Conservation (phyloP, 2,888 invertebrate genomes). For the Eucera pruinosa region DNA sequence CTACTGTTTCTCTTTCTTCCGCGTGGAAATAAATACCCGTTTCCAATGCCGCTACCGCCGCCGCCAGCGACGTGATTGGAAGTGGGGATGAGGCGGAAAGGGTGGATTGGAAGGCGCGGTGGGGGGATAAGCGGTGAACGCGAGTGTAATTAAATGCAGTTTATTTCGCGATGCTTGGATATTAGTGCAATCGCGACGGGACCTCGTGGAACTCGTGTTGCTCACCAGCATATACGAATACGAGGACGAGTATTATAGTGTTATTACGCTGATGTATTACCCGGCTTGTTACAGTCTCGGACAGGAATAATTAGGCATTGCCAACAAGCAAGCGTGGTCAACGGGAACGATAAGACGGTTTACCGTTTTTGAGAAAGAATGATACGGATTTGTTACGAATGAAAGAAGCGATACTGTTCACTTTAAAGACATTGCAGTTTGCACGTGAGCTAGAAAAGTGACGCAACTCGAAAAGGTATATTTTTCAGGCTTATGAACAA, state of each 20-base stretch:
- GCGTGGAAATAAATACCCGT: slow-evolving; percentile 33
- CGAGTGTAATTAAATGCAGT: slow-evolving; percentile 53
- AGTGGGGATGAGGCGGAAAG: background rate
- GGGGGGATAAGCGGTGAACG: background rate
- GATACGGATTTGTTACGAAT: too few relatives aligned
- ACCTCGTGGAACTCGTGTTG: slow-evolving; percentile 7
- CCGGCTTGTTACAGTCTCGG: background rate
- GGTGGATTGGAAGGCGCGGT: background rate
- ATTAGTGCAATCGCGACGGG: slow-evolving; percentile 44
- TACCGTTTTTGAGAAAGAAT: background rate
- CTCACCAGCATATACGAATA: slow-evolving; percentile 1
- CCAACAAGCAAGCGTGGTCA: background rate
- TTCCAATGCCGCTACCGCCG: slow-evolving; percentile 7
- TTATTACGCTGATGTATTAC: slow-evolving; percentile 39
- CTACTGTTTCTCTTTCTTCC: slow-evolving; percentile 54
- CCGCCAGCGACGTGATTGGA: slow-evolving; percentile 18
- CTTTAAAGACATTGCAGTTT: too few relatives aligned
- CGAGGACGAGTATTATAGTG: slow-evolving; percentile 36
- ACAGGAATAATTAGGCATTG: slow-evolving; percentile 17
- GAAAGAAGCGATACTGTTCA: too few relatives aligned
- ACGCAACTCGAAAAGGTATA: too few relatives aligned
- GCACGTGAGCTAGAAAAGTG: too few relatives aligned
- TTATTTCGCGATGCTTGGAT: slow-evolving; percentile 37
- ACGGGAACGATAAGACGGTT: background rate
- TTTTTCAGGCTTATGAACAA: too few relatives aligned